phyloP scores from a whole-genome alignment of 1,140 invertebrate genomes.

The Nylanderia fulva region DNA sequence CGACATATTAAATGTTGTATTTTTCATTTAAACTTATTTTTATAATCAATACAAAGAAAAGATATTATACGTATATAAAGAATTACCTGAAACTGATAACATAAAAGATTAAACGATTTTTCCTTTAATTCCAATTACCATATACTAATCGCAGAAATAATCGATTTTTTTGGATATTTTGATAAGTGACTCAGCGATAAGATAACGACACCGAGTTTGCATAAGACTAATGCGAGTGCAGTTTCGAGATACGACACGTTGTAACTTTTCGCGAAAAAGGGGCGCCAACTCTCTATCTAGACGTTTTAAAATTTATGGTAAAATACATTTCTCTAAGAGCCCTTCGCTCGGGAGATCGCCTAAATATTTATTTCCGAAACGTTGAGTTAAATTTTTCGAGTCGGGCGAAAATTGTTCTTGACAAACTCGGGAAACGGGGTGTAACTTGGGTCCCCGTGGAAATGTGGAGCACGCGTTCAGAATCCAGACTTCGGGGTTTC shows the following conservation, averaged over 20 bases:
- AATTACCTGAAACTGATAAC: not conserved
- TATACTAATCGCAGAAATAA: not conserved
- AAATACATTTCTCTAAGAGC: constrained; percentile 33
- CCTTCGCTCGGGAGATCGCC: not conserved
- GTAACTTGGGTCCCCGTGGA: constrained; percentile 13
- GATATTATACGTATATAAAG: not conserved
- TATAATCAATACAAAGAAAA: not conserved
- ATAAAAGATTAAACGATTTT: not conserved
- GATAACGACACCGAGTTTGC: not conserved
- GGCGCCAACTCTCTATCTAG: not conserved
- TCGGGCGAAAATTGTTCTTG: constrained; percentile 37
- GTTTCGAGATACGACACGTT: not conserved
- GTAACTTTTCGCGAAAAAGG: not conserved
- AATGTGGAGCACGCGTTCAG: not conserved
- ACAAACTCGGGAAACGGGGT: constrained; percentile 28
- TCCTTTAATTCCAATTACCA: too few relatives aligned
- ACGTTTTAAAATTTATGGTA: constrained; percentile 31
- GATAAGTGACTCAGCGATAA: not conserved
- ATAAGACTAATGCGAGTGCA: not conserved
- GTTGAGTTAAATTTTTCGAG: constrained; percentile 47
- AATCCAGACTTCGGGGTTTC: not conserved
- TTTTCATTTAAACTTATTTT: not conserved
- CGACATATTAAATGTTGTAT: not conserved
- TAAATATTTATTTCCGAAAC: constrained; percentile 51
- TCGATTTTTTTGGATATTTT: not conserved